Evolutionary conservation across 2,888 invertebrate species (phyloP).

Genomic region (Scelioninae gen. 2): DNA sequence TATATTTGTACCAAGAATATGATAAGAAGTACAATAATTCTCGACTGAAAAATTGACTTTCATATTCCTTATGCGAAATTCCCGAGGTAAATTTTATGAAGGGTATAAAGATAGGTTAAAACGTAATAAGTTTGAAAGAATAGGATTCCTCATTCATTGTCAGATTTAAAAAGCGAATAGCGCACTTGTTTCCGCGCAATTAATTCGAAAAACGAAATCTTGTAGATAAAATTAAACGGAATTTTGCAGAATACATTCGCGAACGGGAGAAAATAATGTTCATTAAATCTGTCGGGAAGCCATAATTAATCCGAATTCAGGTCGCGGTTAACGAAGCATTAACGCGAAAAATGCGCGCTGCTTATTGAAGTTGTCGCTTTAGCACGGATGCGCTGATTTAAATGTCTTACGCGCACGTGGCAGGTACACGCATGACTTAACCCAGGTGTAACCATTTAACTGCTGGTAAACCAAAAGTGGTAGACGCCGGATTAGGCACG

Average conservation of each 20-base stretch:
- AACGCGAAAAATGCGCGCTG: conserved; percentile 40
- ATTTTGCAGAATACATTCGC: conserved; percentile 21
- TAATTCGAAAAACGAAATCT: conserved; percentile 35
- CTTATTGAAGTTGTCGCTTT: conserved; percentile 51
- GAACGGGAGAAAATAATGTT: conserved; percentile 33
- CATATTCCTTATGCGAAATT: too few relatives aligned
- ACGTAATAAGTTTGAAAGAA: too few relatives aligned
- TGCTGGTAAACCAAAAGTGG: conserved; percentile 30
- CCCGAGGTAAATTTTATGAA: too few relatives aligned
- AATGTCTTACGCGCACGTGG: conserved; percentile 36
- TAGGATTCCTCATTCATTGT: conserved; percentile 14
- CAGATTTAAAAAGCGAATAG: conserved; percentile 19
- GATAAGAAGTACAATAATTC: too few relatives aligned
- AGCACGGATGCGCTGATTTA: conserved; percentile 43
- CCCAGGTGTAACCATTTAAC: conserved; percentile 48
- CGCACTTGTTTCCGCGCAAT: conserved; percentile 35
- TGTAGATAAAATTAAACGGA: conserved; percentile 32
- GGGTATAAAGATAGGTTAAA: too few relatives aligned
- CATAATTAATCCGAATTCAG: conserved; percentile 50
- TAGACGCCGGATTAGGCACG: conserved; percentile 10
- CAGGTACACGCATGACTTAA: conserved; percentile 44
- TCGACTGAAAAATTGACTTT: too few relatives aligned
- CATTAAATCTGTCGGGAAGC: conserved; percentile 46
- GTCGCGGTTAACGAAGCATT: conserved; percentile 42
- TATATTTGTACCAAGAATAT: too few relatives aligned